Percentiles rank a stretch among this genome's conserved stretches.
phyloP scores from a whole-genome alignment of 2,888 invertebrate species.

The Metacarcinus magister region DNA sequence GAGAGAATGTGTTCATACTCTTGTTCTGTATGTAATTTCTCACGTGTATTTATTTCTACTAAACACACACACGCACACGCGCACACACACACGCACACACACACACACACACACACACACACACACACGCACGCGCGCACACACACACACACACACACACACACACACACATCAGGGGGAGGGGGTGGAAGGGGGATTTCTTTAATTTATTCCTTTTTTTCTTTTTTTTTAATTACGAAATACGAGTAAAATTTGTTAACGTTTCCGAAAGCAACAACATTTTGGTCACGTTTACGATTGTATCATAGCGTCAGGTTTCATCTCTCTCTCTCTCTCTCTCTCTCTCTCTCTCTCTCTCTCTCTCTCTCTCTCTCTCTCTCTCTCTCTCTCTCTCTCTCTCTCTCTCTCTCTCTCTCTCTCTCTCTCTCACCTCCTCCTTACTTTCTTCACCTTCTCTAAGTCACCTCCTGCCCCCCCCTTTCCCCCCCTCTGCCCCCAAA shows the following conservation, averaged over 20 bases:
- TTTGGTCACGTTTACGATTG: neutral
- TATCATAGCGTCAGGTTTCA: neutral
- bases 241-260: neutral
- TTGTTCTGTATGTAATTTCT: too few species aligned
- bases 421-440: neutral
- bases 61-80: too few species aligned
- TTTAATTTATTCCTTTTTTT: neutral
- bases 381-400: slow-evolving; percentile 28
- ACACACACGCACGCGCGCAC: neutral
- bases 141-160: neutral
- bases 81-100: neutral
- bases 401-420: neutral
- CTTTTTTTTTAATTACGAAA: neutral
- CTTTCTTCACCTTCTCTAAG: neutral
- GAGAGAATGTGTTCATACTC: neutral
- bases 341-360: too few species aligned
- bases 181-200: neutral
- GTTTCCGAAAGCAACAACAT: neutral
- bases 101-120: neutral
- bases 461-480: neutral
- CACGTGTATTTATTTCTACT: too few species aligned
- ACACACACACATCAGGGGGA: neutral
- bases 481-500: too few species aligned
- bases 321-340: too few species aligned
- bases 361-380: slow-evolving; percentile 39